Evolutionary conservation across 2,888 invertebrate genomes (phyloP).

Genomic region (Platycheirus rosarum): DNA sequence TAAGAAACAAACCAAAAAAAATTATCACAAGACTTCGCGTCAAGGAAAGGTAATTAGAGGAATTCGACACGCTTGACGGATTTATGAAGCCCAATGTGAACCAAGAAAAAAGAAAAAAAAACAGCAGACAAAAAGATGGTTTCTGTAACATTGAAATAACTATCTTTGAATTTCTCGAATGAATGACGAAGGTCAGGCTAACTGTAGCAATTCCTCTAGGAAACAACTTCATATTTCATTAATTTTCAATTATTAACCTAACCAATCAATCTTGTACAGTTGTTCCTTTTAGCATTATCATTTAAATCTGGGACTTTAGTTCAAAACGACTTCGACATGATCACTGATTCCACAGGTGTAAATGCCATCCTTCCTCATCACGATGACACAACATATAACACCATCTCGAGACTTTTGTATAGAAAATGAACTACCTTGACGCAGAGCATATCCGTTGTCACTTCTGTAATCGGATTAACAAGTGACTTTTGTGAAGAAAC

Average conservation of each 20-base stretch:
- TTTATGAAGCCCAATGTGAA: slow-evolving; percentile 23
- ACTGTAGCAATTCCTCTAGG: slow-evolving; percentile 1
- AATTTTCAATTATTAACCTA: slow-evolving; percentile 5
- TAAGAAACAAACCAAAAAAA: neutral
- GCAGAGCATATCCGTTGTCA: slow-evolving; percentile 63
- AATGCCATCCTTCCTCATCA: slow-evolving; percentile 10
- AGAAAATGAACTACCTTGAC: slow-evolving; percentile 57
- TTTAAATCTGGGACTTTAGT: neutral
- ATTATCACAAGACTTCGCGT: slow-evolving; percentile 13
- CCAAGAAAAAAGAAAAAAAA: neutral
- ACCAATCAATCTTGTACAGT: slow-evolving; percentile 16
- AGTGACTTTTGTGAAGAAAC: slow-evolving; percentile 41
- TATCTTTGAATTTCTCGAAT: neutral
- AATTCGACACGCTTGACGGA: slow-evolving; percentile 57
- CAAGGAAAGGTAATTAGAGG: slow-evolving; percentile 36
- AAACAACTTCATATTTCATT: slow-evolving; percentile 7
- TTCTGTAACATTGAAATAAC: neutral
- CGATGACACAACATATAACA: slow-evolving; percentile 47
- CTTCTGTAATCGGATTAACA: slow-evolving; percentile 66
- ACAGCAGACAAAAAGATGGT: neutral
- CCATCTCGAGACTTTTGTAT: slow-evolving; percentile 43
- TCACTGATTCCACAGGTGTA: slow-evolving; percentile 40
- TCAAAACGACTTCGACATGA: slow-evolving; percentile 4
- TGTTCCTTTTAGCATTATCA: slow-evolving; percentile 42
- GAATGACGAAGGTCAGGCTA: neutral